These are phyloP conservation scores for Lanius collurio DNA, from an alignment of 2,113 vertebrate genomes.

Conservation along the genomic window DNA sequence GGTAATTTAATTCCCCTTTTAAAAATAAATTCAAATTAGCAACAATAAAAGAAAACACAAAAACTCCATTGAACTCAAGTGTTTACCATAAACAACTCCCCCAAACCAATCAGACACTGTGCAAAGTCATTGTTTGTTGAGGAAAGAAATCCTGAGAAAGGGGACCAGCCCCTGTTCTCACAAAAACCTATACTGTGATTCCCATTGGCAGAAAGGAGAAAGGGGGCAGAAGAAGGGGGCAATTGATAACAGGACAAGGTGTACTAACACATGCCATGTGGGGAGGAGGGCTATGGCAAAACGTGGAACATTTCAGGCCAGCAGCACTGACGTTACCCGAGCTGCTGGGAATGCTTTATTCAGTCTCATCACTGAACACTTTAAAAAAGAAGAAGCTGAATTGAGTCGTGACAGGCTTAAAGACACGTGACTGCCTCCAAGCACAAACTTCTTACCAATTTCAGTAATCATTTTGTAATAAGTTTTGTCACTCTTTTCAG, in stretches of 20 bases:
- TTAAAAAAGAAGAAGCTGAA: neutral
- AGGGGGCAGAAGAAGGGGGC: neutral
- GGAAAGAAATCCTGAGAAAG: neutral
- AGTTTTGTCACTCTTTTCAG: neutral
- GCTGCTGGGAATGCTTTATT: neutral
- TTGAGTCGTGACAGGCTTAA: neutral
- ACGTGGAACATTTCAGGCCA: neutral
- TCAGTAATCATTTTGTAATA: neutral
- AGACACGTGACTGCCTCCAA: neutral
- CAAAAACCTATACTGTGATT: neutral
- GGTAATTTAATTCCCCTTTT: conserved; percentile 49
- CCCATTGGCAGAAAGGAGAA: neutral
- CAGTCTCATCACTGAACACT: neutral
- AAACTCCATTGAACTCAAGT: neutral
- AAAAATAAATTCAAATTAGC: conserved; percentile 52
- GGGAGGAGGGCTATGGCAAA: neutral
- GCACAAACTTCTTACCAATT: neutral
- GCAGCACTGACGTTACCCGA: neutral
- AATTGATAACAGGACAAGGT: neutral
- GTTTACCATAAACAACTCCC: neutral
- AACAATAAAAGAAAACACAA: conserved; percentile 44
- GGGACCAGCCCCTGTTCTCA: neutral
- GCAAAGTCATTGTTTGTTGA: neutral
- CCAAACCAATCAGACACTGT: neutral
- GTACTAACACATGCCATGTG: neutral